phyloP scores from a whole-genome alignment of 1,140 invertebrate species.

The Sinella curviseta region DNA sequence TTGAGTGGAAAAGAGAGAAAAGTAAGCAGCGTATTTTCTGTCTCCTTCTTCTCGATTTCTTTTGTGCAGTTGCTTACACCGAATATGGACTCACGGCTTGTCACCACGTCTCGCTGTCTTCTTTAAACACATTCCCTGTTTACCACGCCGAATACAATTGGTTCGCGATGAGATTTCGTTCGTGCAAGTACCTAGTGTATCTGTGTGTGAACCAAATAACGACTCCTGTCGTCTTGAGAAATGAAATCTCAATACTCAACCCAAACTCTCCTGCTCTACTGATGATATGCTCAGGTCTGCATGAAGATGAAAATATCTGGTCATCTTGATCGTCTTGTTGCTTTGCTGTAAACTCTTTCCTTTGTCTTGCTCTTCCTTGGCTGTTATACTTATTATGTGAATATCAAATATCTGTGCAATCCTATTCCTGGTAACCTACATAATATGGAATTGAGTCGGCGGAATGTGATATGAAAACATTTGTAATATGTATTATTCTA shows the following conservation, averaged over 20 bases:
- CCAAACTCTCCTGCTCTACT: not conserved
- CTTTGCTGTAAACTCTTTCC: not conserved
- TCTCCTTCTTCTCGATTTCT: not conserved
- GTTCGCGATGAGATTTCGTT: not conserved
- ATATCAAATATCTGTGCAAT: not conserved
- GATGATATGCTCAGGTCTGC: not conserved
- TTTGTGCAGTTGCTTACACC: not conserved
- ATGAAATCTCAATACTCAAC: conserved; percentile 13
- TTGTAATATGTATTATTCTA: no score
- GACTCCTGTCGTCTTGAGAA: conserved; percentile 2
- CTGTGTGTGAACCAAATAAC: not conserved
- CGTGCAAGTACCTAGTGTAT: no score
- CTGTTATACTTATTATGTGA: no score
- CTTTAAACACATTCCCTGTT: not conserved
- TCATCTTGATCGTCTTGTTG: not conserved
- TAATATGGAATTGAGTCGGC: no score
- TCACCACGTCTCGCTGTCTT: not conserved
- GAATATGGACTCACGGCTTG: not conserved
- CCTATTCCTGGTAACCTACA: not conserved
- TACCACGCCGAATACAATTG: not conserved
- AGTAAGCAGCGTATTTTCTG: not conserved
- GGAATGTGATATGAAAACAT: no score
- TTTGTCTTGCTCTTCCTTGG: not conserved
- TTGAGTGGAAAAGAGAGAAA: not conserved
- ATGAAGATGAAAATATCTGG: not conserved